Percentiles rank a stretch among this genome's conserved stretches.
phyloP scores from a whole-genome alignment of 1,140 invertebrate genomes.

The Saxidomus purpurata region DNA sequence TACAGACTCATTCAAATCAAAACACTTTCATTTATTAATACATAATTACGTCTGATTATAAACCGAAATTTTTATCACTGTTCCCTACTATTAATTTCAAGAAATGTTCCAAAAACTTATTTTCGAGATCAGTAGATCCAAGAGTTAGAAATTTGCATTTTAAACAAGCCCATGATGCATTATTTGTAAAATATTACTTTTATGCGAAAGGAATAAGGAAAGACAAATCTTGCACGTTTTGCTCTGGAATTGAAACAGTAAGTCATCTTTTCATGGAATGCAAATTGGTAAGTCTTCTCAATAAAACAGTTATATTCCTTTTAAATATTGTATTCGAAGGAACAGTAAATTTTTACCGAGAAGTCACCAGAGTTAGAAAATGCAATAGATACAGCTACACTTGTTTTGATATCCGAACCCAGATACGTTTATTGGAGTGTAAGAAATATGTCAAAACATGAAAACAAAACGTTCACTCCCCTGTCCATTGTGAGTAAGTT shows the following conservation, averaged over 20 bases:
- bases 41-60: not conserved
- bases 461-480: no score
- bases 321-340: no score
- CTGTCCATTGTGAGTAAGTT: no score
- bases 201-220: no score
- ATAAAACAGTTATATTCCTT: no score
- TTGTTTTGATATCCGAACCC: not conserved
- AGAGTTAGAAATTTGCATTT: not conserved
- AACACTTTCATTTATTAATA: not conserved
- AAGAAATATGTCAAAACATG: no score
- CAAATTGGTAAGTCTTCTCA: not conserved
- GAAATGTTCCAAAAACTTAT: constrained; percentile 7
- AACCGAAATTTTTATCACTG: not conserved
- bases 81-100: not conserved
- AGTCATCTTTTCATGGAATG: not conserved
- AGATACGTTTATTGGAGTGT: no score
- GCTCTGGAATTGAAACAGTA: no score
- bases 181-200: not conserved
- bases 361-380: not conserved
- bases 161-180: no score
- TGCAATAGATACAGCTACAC: no score
- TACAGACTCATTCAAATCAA: constrained; percentile 20
- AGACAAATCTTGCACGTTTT: no score
- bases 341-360: not conserved
- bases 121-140: not conserved